Percentiles rank a stretch among this genome's conserved stretches.
Evolutionary conservation across 2,888 invertebrate species (phyloP).

Genomic region (Mamestra brassicae): DNA sequence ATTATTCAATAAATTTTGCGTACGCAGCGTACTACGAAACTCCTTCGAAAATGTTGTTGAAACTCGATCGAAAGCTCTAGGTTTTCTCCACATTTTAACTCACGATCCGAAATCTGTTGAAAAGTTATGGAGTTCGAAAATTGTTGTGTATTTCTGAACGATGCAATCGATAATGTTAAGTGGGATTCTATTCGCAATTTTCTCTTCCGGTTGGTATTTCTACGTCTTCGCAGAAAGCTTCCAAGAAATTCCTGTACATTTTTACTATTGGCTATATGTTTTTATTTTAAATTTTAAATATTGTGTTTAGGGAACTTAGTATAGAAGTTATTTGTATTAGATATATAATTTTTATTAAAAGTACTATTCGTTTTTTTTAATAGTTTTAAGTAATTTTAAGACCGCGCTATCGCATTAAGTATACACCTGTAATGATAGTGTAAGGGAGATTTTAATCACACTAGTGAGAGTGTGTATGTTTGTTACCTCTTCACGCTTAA

Average conservation of each 20-base stretch:
- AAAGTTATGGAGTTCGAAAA: conserved; percentile 63
- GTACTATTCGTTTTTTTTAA: too few species aligned
- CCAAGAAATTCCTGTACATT: background rate
- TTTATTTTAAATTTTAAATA: too few species aligned
- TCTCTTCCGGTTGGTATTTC: background rate
- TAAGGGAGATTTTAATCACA: too few species aligned
- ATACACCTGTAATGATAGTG: too few species aligned
- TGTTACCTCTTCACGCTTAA: too few species aligned
- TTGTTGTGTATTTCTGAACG: conserved; percentile 56
- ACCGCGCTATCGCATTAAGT: too few species aligned
- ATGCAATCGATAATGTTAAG: conserved; percentile 52
- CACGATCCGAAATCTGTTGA: conserved; percentile 41
- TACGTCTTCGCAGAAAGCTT: background rate
- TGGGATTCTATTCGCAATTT: conserved; percentile 15
- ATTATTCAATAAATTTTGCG: conserved; percentile 49
- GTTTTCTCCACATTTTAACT: conserved; percentile 57
- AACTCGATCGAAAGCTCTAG: conserved; percentile 40
- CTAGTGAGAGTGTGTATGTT: too few species aligned
- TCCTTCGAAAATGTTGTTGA: conserved; percentile 46
- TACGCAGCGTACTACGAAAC: conserved; percentile 29
- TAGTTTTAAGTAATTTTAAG: too few species aligned
- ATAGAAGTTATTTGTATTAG: too few species aligned
- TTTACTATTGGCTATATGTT: too few species aligned
- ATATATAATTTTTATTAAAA: too few species aligned
- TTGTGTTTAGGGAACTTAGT: too few species aligned